Conservation (phyloP, 2,888 invertebrate species). For the Pheosia gnoma region DNA sequence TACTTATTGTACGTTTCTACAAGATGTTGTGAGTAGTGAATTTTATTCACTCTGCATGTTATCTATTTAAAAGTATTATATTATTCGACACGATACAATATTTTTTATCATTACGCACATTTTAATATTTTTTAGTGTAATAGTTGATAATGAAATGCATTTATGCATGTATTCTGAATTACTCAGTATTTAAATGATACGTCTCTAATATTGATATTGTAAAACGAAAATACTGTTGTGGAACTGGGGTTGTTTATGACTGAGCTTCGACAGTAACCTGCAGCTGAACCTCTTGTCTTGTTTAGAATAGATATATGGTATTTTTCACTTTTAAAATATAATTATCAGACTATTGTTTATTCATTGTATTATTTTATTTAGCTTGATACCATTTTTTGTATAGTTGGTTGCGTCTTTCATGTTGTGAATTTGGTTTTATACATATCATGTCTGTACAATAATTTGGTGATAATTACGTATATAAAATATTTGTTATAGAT, state of each 20-base stretch:
- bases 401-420: not conserved
- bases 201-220: no score
- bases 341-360: not conserved
- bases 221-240: no score
- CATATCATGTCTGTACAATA: conserved; percentile 24
- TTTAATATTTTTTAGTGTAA: not conserved
- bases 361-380: conserved; percentile 3
- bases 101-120: not conserved
- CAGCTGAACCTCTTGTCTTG: no score
- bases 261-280: no score
- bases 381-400: not conserved
- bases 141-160: no score
- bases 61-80: not conserved
- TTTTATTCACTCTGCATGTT: not conserved
- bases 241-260: no score
- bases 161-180: no score
- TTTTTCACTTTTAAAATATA: not conserved
- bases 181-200: no score
- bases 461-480: conserved; percentile 28
- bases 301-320: no score
- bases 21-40: not conserved
- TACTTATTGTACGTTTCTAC: no score
- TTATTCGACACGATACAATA: not conserved
- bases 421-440: conserved; percentile 7
- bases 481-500: conserved; percentile 27